A percentile compares a stretch with the other conserved stretches of the same genome.
Conservation (phyloP, 2,888 invertebrate species). For the Melanostoma mellinum region DNA sequence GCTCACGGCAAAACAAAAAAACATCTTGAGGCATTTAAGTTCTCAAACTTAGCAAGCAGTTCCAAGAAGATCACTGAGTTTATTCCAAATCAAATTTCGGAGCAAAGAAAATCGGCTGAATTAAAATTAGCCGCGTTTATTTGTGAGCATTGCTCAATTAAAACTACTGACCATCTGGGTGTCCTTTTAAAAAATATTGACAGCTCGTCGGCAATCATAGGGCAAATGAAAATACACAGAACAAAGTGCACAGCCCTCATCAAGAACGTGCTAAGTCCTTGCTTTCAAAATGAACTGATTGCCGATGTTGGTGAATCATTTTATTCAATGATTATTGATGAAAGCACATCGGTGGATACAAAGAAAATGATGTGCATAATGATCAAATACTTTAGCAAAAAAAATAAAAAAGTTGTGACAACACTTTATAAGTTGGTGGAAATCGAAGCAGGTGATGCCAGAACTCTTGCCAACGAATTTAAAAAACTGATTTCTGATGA, state of each 20-base stretch:
- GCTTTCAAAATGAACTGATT: conserved; percentile 1
- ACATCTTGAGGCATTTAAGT: conserved; percentile 9
- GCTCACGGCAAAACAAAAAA: conserved; percentile 1
- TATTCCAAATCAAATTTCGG: too few relatives aligned
- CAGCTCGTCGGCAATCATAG: conserved; percentile 9
- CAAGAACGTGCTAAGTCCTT: conserved; percentile 1
- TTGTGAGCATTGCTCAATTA: conserved; percentile 20
- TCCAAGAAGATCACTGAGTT: conserved; percentile 7
- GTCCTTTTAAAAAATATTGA: conserved; percentile 1
- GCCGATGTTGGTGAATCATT: conserved; percentile 17
- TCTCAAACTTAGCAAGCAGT: too few relatives aligned
- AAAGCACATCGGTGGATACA: conserved; percentile 18
- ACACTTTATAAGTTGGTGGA: background rate
- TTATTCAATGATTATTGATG: conserved; percentile 29
- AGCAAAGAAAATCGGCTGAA: too few relatives aligned
- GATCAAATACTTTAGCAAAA: conserved; percentile 8
- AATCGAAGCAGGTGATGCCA: conserved; percentile 16
- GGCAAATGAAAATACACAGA: conserved; percentile 12
- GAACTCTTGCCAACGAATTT: background rate
- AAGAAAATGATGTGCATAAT: conserved; percentile 22
- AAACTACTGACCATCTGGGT: conserved; percentile 17
- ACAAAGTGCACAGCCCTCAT: conserved; percentile 27
- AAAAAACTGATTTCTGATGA: conserved; percentile 8
- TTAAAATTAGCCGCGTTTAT: conserved; percentile 24
- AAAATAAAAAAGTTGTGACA: too few relatives aligned